phyloP scores from a whole-genome alignment of 2,797 vertebrate genomes.

The Pangasius macronema region DNA sequence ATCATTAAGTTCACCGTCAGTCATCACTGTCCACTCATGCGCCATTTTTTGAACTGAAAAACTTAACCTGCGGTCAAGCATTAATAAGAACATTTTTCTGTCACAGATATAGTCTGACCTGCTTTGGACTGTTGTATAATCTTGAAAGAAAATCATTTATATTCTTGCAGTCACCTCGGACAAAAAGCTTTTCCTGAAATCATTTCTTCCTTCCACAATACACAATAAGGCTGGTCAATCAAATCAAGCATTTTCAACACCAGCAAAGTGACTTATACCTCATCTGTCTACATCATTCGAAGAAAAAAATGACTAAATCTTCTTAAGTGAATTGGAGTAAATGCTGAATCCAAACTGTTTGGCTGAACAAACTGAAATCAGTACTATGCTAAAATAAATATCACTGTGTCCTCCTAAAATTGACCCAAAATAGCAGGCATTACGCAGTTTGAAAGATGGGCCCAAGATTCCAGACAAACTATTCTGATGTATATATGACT shows the following conservation, averaged over 20 bases:
- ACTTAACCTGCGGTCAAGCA: neutral
- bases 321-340: neutral
- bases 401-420: neutral
- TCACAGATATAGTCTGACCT: neutral
- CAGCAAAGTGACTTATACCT: slow-evolving; percentile 1
- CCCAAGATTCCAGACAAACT: slow-evolving; percentile 10
- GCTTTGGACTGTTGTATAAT: neutral
- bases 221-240: slow-evolving; percentile 5
- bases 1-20: neutral
- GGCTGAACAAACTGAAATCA: neutral
- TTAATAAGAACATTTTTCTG: neutral
- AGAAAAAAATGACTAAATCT: neutral
- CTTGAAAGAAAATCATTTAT: slow-evolving; percentile 7
- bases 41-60: neutral
- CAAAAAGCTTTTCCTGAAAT: neutral
- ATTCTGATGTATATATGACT: slow-evolving; percentile 23
- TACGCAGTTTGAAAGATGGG: neutral
- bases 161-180: neutral
- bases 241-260: slow-evolving; percentile 17
- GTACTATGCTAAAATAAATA: neutral
- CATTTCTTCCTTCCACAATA: slow-evolving; percentile 14
- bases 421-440: neutral
- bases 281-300: neutral
- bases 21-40: neutral
- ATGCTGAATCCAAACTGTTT: neutral